Percentiles rank a stretch among this genome's conserved stretches.
These are phyloP conservation scores for Pomacea canaliculata DNA, from an alignment of 2,888 invertebrate species.

Conservation along the genomic window DNA sequence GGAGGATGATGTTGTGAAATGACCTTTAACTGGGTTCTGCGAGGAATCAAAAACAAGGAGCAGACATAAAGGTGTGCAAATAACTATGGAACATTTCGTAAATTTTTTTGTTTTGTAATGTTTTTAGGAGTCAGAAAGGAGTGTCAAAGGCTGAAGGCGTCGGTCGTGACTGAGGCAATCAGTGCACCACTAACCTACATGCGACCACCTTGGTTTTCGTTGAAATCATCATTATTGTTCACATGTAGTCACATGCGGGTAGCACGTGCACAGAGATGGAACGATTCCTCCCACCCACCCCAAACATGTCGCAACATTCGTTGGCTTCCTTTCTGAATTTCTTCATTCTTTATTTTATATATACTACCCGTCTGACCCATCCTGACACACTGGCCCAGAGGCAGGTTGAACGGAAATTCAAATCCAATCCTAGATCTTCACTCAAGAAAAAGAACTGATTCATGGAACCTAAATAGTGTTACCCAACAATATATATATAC, in stretches of 20 bases:
- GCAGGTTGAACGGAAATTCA: neutral
- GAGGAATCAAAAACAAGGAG: too few relatives aligned
- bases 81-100: too few relatives aligned
- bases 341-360: too few relatives aligned
- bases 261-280: neutral
- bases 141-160: too few relatives aligned
- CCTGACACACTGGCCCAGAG: constrained; percentile 1
- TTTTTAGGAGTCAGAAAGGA: too few relatives aligned
- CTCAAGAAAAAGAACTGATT: too few relatives aligned
- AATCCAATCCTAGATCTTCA: neutral
- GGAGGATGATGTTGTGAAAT: too few relatives aligned
- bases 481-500: neutral
- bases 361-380: neutral
- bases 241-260: neutral
- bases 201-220: neutral
- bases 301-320: neutral
- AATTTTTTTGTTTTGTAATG: too few relatives aligned
- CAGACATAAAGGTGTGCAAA: too few relatives aligned
- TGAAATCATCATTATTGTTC: too few relatives aligned
- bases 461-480: neutral
- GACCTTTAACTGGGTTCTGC: too few relatives aligned
- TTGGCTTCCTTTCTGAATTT: neutral
- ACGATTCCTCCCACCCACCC: neutral
- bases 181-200: neutral
- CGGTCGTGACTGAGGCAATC: neutral